Evolutionary conservation across 1,140 invertebrate species (phyloP).

Genomic region (Coenobita brevimanus): DNA sequence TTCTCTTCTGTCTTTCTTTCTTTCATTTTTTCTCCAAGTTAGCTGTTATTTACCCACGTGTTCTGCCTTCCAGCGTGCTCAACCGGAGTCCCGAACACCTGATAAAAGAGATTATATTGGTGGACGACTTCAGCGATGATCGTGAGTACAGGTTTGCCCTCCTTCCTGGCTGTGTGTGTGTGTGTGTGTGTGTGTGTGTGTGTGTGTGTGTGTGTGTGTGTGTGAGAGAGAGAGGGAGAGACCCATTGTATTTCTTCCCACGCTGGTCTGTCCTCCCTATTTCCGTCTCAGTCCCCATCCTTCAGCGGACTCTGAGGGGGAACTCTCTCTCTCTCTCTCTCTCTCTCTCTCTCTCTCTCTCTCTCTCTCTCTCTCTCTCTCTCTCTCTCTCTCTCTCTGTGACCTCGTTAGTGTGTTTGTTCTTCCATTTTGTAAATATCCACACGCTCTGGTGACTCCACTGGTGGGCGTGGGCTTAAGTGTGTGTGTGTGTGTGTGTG

Average conservation of each 20-base stretch:
- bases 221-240: neutral
- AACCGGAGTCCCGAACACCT: slow-evolving; percentile 95
- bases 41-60: too few species aligned
- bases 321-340: slow-evolving; percentile 11
- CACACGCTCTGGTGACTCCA: too few species aligned
- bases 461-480: too few species aligned
- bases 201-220: slow-evolving; percentile 20
- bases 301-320: too few species aligned
- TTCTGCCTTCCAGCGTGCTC: slow-evolving; percentile 89
- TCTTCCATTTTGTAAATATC: too few species aligned
- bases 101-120: slow-evolving; percentile 97
- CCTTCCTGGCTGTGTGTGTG: too few species aligned
- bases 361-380: slow-evolving; percentile 17
- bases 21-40: too few species aligned
- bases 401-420: too few species aligned
- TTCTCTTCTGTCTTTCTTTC: too few species aligned
- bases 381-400: neutral
- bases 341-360: slow-evolving; percentile 22
- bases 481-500: too few species aligned
- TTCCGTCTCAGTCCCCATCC: neutral
- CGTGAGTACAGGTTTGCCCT: slow-evolving; percentile 79
- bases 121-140: slow-evolving; percentile 97
- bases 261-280: neutral
- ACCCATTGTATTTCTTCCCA: neutral
- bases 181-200: neutral